These are phyloP conservation scores for Burhinus bistriatus DNA, from an alignment of 2,113 vertebrate genomes.

Conservation along the genomic window DNA sequence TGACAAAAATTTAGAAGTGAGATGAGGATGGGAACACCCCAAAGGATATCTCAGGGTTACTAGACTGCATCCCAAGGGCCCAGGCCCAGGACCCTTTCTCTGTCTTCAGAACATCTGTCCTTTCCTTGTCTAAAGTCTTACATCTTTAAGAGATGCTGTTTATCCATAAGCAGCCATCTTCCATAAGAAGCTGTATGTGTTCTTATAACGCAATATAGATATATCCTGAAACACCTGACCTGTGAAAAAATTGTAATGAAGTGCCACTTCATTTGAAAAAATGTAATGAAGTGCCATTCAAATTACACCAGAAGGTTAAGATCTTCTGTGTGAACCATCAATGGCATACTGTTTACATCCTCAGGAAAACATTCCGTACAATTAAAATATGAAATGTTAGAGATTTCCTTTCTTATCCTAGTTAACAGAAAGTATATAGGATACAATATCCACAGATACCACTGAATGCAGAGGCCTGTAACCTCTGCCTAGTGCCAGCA, in stretches of 20 bases:
- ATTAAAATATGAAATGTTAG: not conserved
- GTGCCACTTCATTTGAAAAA: not conserved
- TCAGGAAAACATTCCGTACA: not conserved
- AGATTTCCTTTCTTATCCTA: not conserved
- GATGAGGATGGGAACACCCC: not conserved
- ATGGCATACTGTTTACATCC: not conserved
- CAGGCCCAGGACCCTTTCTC: not conserved
- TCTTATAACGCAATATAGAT: not conserved
- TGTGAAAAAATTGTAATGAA: not conserved
- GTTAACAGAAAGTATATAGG: not conserved
- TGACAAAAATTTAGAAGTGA: not conserved
- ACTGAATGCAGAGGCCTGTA: not conserved
- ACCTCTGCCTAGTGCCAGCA: not conserved
- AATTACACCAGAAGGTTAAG: not conserved
- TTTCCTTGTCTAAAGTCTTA: not conserved
- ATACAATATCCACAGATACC: not conserved
- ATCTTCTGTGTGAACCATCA: not conserved
- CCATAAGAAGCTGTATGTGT: not conserved
- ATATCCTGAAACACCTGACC: not conserved
- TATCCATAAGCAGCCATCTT: not conserved
- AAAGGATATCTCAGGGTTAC: not conserved
- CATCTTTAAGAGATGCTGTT: not conserved
- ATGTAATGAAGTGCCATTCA: not conserved
- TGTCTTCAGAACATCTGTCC: not conserved
- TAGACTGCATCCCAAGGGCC: not conserved